Evolutionary conservation across 2,113 vertebrate species (phyloP).

Genomic region (Mus musculus): DNA sequence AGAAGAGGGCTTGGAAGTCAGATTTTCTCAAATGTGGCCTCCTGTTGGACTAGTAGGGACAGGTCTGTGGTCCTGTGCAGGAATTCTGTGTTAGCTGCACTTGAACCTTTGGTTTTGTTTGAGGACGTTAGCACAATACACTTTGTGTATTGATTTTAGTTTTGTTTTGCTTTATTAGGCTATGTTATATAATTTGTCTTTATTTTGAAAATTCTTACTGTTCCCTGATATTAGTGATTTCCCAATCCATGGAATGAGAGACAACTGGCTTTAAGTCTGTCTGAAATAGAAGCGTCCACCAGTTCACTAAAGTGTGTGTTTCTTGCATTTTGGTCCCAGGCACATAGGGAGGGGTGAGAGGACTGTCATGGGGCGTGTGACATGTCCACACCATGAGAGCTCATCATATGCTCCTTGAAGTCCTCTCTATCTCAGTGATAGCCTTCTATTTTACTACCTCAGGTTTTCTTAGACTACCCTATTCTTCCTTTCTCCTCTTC

Average conservation of each 20-base stretch:
- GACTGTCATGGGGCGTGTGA: not conserved
- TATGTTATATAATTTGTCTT: not conserved
- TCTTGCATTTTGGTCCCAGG: not conserved
- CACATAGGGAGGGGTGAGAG: not conserved
- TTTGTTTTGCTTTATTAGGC: slow-evolving; percentile 37
- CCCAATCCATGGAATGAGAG: not conserved
- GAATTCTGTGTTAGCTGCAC: not conserved
- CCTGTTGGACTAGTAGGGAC: not conserved
- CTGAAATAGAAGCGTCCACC: not conserved
- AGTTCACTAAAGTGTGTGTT: not conserved
- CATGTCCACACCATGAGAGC: not conserved
- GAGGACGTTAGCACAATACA: not conserved
- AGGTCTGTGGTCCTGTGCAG: not conserved
- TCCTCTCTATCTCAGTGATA: not conserved
- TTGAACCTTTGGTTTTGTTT: not conserved
- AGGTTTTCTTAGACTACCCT: not conserved
- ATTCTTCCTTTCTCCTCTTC: not conserved
- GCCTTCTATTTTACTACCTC: not conserved
- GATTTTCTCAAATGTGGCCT: not conserved
- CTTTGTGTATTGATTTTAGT: slow-evolving; percentile 24
- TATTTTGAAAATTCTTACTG: not conserved
- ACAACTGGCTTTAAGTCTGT: not conserved
- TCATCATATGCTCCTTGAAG: not conserved
- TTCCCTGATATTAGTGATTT: not conserved
- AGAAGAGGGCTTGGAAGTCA: not conserved